A percentile compares a stretch with the other conserved stretches of the same genome.
Evolutionary conservation across 2,797 vertebrate species (phyloP).

Genomic region (Tragelaphus oryx): DNA sequence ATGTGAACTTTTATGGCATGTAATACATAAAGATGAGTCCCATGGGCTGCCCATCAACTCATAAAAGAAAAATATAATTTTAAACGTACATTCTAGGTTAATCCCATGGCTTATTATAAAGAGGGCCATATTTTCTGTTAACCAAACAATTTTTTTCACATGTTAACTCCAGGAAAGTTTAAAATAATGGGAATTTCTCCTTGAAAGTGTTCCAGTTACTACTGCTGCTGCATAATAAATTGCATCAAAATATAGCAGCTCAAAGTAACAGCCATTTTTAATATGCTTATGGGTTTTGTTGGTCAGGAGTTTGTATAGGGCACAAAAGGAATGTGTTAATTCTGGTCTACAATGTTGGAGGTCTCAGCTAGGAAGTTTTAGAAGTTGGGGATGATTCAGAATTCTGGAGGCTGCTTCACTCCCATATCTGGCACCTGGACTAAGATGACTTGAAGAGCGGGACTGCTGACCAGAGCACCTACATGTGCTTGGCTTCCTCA

Average conservation of each 20-base stretch:
- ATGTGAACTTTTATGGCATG: not conserved
- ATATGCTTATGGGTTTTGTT: not conserved
- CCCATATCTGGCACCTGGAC: rapidly evolving
- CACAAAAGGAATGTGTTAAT: not conserved
- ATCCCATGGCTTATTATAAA: conserved; percentile 21
- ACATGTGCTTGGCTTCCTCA: not conserved
- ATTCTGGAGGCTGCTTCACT: not conserved
- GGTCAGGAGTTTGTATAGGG: not conserved
- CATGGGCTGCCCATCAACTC: not conserved
- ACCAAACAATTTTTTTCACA: not conserved
- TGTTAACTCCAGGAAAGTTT: not conserved
- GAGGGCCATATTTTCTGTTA: not conserved
- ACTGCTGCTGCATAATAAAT: not conserved
- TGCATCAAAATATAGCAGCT: not conserved
- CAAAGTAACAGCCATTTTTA: not conserved
- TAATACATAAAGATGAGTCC: not conserved
- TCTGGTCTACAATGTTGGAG: not conserved
- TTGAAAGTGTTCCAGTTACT: not conserved
- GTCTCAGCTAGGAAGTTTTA: not conserved
- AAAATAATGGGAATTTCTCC: conserved; percentile 24
- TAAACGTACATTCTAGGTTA: conserved; percentile 13
- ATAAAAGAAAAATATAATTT: conserved; percentile 32
- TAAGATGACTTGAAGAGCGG: not conserved
- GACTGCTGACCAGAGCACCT: rapidly evolving
- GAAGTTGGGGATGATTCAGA: not conserved